A percentile compares a stretch with the other conserved stretches of the same genome.
Evolutionary conservation across 1,140 invertebrate species (phyloP).

Genomic region (Campodea augens): DNA sequence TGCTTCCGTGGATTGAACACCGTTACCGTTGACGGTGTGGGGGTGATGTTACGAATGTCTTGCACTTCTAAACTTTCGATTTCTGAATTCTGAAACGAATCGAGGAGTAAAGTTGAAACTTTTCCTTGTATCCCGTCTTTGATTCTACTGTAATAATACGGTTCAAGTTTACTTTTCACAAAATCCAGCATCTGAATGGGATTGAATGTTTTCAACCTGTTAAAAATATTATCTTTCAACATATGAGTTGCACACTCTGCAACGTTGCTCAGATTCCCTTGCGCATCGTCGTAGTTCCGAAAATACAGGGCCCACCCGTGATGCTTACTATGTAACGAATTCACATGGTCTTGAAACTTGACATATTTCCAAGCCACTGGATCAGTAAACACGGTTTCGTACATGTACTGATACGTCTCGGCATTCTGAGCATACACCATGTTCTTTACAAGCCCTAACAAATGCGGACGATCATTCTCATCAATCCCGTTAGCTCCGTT

Average conservation of each 20-base stretch:
- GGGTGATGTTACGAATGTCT: background rate
- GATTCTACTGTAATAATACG: too few relatives aligned
- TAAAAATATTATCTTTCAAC: too few relatives aligned
- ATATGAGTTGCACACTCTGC: background rate
- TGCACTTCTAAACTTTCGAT: background rate
- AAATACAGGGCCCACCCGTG: background rate
- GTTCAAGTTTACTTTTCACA: too few relatives aligned
- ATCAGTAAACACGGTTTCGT: background rate
- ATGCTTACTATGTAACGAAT: background rate
- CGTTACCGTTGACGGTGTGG: background rate
- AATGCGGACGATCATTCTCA: background rate
- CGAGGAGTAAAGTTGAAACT: too few relatives aligned
- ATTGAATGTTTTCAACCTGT: too few relatives aligned
- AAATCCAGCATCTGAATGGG: too few relatives aligned
- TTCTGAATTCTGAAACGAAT: too few relatives aligned
- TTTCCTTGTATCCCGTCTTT: too few relatives aligned
- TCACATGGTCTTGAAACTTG: background rate
- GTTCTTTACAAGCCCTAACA: background rate
- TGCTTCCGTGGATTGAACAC: background rate
- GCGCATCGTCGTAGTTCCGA: background rate
- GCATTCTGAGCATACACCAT: background rate
- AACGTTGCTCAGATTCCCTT: background rate
- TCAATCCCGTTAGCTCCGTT: background rate
- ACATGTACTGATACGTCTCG: background rate
- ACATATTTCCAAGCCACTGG: background rate